Conservation (phyloP, 2,888 invertebrate genomes). For the Ischnura elegans region DNA sequence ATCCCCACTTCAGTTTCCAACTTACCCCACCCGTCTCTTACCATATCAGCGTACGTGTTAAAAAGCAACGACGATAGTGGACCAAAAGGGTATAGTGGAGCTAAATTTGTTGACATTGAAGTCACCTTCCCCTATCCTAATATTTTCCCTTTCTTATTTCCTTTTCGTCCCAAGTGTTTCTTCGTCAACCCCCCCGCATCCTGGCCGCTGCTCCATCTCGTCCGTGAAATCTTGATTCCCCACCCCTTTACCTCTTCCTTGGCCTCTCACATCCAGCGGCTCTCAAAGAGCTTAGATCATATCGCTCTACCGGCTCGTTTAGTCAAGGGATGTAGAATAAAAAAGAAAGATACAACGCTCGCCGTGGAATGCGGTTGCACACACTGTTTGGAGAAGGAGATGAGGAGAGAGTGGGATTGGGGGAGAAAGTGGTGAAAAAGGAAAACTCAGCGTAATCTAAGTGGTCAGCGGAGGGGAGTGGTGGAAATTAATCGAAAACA, state of each 20-base stretch:
- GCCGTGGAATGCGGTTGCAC: conserved; percentile 23
- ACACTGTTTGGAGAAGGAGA: not conserved
- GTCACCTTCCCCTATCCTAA: not conserved
- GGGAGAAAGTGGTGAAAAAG: not conserved
- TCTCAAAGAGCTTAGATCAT: not conserved
- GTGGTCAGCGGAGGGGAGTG: not conserved
- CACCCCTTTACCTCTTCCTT: not conserved
- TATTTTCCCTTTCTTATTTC: not conserved
- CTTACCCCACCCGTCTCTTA: too few relatives aligned
- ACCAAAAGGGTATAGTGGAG: too few relatives aligned
- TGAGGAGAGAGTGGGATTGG: not conserved
- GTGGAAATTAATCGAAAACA: not conserved
- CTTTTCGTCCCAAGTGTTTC: not conserved
- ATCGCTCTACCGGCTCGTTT: conserved; percentile 42
- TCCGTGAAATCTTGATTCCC: not conserved
- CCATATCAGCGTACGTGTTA: too few relatives aligned
- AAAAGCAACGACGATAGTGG: too few relatives aligned
- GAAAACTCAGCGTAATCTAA: not conserved
- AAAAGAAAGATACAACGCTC: conserved; percentile 18
- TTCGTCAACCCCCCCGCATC: too few relatives aligned
- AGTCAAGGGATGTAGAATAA: conserved; percentile 26
- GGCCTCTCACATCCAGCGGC: not conserved
- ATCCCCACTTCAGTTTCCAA: too few relatives aligned
- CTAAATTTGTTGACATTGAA: too few relatives aligned
- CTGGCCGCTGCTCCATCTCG: not conserved